Evolutionary conservation across 2,113 vertebrate species (phyloP).

Genomic region (Bungarus multicinctus): DNA sequence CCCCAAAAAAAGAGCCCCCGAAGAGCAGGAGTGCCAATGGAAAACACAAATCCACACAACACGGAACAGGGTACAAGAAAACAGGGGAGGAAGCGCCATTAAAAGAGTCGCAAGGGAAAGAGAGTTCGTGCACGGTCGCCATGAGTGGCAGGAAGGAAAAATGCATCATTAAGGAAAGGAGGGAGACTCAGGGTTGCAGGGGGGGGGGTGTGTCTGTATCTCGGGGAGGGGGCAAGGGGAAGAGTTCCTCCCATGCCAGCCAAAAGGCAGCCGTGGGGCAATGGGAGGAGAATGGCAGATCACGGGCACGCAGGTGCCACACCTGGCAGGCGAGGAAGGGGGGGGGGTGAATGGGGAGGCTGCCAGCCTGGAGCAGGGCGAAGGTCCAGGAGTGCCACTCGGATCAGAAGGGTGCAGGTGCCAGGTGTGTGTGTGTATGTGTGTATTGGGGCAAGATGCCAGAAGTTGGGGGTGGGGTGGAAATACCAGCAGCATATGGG

Average conservation of each 20-base stretch:
- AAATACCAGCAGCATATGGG: no score
- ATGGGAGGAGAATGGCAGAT: background rate
- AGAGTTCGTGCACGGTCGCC: no score
- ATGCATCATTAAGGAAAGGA: background rate
- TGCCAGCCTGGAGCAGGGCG: background rate
- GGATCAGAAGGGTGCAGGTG: background rate
- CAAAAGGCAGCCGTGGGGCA: background rate
- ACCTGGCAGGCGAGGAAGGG: background rate
- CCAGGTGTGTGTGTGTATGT: background rate
- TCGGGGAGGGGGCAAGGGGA: background rate
- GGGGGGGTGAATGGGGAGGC: background rate
- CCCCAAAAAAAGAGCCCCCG: accelerated
- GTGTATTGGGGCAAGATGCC: no score
- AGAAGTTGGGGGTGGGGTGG: no score
- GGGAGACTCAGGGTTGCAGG: no score
- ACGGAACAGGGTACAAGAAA: background rate
- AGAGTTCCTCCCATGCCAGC: background rate
- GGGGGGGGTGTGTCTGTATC: background rate
- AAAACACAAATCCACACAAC: background rate
- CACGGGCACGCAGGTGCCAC: background rate
- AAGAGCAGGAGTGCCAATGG: background rate
- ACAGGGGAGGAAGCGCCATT: background rate
- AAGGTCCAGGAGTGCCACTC: background rate
- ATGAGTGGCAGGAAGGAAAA: background rate
- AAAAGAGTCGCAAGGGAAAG: background rate